phyloP scores from a whole-genome alignment of 2,888 invertebrate genomes.

The Allacma fusca region DNA sequence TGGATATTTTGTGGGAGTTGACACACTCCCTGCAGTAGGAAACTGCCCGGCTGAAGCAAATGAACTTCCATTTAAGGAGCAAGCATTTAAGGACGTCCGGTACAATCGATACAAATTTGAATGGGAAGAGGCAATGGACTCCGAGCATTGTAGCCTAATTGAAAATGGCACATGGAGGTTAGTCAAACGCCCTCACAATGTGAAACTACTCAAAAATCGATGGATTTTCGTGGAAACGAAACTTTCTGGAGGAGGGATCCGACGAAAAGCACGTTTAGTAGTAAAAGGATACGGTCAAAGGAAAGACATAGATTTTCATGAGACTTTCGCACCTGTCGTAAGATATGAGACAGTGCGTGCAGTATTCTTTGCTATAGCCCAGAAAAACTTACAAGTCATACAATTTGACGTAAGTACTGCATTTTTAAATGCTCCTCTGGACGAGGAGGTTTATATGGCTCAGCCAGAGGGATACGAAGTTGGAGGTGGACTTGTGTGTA shows the following conservation, averaged over 20 bases:
- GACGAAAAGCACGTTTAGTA: constrained; percentile 47
- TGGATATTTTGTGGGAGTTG: too few relatives aligned
- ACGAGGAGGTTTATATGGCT: constrained; percentile 46
- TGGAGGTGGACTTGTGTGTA: constrained; percentile 61
- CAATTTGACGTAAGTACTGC: constrained; percentile 53
- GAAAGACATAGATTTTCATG: constrained; percentile 50
- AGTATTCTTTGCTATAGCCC: constrained; percentile 41
- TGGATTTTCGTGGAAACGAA: background rate
- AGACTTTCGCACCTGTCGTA: constrained; percentile 53
- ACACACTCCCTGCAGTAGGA: too few relatives aligned
- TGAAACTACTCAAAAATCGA: background rate
- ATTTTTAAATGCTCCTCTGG: constrained; percentile 43
- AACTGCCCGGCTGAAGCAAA: too few relatives aligned
- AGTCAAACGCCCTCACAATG: background rate
- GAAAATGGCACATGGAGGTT: too few relatives aligned
- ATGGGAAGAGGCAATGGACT: too few relatives aligned
- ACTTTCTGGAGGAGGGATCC: background rate
- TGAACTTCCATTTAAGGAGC: too few relatives aligned
- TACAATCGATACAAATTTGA: too few relatives aligned
- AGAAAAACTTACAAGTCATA: constrained; percentile 43
- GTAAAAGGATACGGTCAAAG: constrained; percentile 49
- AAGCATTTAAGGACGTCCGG: too few relatives aligned
- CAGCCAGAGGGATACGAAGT: constrained; percentile 41
- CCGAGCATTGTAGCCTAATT: too few relatives aligned
- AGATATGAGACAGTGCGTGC: constrained; percentile 42